Conservation (phyloP, 1,140 invertebrate genomes). For the Bombus impatiens region DNA sequence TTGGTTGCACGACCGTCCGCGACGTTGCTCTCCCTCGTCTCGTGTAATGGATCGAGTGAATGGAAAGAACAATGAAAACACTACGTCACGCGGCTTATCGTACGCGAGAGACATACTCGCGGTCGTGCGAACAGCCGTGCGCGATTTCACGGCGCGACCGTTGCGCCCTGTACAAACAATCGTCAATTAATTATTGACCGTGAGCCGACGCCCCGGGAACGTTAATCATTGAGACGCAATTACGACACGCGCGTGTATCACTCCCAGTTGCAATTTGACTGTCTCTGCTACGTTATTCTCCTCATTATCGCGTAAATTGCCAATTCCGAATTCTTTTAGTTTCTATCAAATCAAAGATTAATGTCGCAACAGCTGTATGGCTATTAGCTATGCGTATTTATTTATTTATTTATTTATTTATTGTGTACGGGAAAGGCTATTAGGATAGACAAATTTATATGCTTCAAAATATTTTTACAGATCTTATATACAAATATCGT, state of each 20-base stretch:
- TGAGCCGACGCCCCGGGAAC: slow-evolving; percentile 48
- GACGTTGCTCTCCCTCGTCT: neutral
- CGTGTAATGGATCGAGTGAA: slow-evolving; percentile 53
- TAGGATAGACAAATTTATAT: too few relatives aligned
- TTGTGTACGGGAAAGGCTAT: too few relatives aligned
- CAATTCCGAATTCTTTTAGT: neutral
- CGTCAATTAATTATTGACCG: slow-evolving; percentile 66
- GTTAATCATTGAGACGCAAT: slow-evolving; percentile 53
- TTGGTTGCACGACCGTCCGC: neutral
- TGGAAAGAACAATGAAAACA: slow-evolving; percentile 65
- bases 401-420: slow-evolving; percentile 8
- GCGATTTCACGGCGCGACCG: slow-evolving; percentile 28
- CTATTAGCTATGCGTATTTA: neutral
- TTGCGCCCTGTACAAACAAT: slow-evolving; percentile 38
- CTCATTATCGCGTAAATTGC: neutral
- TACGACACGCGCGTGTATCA: neutral
- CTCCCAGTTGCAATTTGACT: slow-evolving; percentile 12
- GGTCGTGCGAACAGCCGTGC: slow-evolving; percentile 27
- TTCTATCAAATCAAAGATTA: neutral
- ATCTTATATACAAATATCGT: too few relatives aligned
- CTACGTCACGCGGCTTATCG: slow-evolving; percentile 57
- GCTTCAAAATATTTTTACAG: too few relatives aligned
- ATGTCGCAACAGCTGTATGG: neutral
- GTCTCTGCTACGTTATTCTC: neutral
- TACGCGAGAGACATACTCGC: slow-evolving; percentile 42